Evolutionary conservation across 2,113 vertebrate genomes (phyloP), one percentile per base, ranked within the genome.

Genomic region (Bubo blakistoni): DNA sequence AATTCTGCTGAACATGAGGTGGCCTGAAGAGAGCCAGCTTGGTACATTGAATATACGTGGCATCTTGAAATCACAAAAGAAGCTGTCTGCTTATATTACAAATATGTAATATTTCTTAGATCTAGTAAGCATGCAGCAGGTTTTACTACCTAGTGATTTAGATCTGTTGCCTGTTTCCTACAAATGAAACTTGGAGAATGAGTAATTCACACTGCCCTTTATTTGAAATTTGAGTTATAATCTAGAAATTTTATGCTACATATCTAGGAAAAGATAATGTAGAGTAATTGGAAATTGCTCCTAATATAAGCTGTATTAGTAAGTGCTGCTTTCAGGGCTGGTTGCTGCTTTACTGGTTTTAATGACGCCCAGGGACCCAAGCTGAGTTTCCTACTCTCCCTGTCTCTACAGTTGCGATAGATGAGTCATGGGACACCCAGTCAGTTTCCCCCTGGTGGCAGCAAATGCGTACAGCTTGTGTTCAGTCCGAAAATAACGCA

Each of bases 381-480:
- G 38, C 3, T 52, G 32, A 27, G 30, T 61, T 10, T 36, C 3
- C 5, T 30, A 1, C 62, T 72, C 6, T 61, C 25, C 30, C 13
- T 38, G 34, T 58, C 52, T 18, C 21, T 38, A 0, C 85, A 99
- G 99, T 99, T 22, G 99, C 99, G 2, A 97, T 99, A 10, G 99
- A 99, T 3, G 99, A 99, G 73, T 98, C 98, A 0, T 99, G 99
- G 99, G 99, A 99, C 65, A 97, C 98, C 2, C 99, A 99, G 98
- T 98, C 98, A 0, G 97, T 99, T 89, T 99, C 99, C 26, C 99
- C 99, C 7, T 99, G 99, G 99, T 99, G 99, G 99, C 99, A 99
- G 96, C 99, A 99, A 51, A 99, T 99, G 96, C 99, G 99, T n/a
- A 95, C 92, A 7, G 98, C 98, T 10, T 99, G 99, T 17, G 61